phyloP scores from a whole-genome alignment of 2,113 vertebrate species.

The Zosterops japonicus region DNA sequence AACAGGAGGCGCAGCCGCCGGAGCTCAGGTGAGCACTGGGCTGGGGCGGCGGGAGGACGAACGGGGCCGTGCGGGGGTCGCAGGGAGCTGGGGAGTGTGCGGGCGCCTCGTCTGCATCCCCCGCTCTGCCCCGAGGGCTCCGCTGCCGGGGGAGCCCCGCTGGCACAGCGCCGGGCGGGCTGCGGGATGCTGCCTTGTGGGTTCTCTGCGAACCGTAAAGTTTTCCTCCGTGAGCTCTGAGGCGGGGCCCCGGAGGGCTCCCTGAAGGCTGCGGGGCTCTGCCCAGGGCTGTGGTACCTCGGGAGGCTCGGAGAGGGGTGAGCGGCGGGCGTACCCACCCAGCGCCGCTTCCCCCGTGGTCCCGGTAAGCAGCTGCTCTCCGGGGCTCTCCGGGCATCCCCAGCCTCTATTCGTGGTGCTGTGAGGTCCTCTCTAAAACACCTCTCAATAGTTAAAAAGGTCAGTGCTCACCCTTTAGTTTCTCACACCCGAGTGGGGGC shows the following conservation, averaged over 20 bases:
- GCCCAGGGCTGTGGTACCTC: neutral
- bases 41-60: neutral
- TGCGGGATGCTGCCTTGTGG: neutral
- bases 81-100: neutral
- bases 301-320: neutral
- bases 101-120: neutral
- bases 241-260: neutral
- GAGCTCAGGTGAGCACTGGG: constrained; percentile 24
- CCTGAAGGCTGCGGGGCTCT: neutral
- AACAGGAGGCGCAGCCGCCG: neutral
- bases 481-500: neutral
- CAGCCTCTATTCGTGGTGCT: rapidly evolving
- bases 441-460: rapidly evolving
- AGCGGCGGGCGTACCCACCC: neutral
- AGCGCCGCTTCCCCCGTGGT: neutral
- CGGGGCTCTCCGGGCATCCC: neutral
- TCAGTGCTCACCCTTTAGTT: neutral
- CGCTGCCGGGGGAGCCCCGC: neutral
- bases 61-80: neutral
- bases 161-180: neutral
- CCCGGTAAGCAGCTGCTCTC: neutral
- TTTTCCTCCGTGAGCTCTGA: neutral
- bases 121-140: neutral
- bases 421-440: no score
- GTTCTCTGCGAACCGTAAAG: neutral